Evolutionary conservation across 2,113 vertebrate species (phyloP), one percentile per base, ranked within the genome.

Genomic region (Psittacus erithacus): DNA sequence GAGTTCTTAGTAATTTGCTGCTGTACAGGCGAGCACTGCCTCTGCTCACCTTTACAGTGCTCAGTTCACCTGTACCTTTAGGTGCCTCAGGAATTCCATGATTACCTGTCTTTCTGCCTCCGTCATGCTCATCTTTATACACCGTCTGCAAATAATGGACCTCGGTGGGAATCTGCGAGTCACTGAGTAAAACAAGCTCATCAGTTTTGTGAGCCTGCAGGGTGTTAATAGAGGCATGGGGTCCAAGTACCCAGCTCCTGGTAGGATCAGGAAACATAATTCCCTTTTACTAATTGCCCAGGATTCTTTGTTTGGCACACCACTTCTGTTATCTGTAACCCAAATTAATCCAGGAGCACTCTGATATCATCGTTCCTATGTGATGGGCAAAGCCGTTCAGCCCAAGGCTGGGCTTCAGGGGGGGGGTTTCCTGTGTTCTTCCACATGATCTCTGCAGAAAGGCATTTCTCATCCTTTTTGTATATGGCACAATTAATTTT

Each of bases 121-220:
- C 4, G 0, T 75, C 17, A 1, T 19, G 65, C 39, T 29, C 5
- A 1, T 46, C 47, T 68, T 35, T 18, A 2, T 38, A 2, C 4
- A 20, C 63, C 6, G 2, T 44, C 27, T 15, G 87, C 41, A 50
- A 43, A 39, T 13, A 22, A 43, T 1, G 50, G 50, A 20, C 64
- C 38, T 27, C 68, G 8, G 0, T 1, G 43, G 69, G 15, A 63
- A 57, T 35, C 86, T 41, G 38, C 5, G 46, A 41, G 63, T 59
- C 57, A 10, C 49, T 1, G 2, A 47, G 29, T 6, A 2, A 9
- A 80, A 65, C 9, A 17, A 9, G 12, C 35, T 60, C 57, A 16
- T 17, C 4, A 11, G 29, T 49, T 29, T 31, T 39, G 81, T 24
- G 76, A 52, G 31, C 43, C 49, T 41, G 38, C 69, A 28, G 13